phyloP scores from a whole-genome alignment of 2,888 invertebrate species.

The Volucella inflata region DNA sequence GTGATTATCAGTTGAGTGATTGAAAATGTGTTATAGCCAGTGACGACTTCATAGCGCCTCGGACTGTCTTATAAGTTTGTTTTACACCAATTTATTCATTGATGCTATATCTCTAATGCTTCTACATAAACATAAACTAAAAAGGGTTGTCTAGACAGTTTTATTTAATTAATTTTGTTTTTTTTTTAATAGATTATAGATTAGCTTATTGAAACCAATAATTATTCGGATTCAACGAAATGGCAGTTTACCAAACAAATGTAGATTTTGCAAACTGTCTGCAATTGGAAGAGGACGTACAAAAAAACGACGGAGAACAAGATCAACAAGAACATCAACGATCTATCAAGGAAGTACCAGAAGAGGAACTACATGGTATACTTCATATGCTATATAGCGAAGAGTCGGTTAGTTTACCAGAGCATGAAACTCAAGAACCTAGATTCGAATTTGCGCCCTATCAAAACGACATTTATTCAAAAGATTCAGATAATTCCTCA shows the following conservation, averaged over 20 bases:
- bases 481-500: slow-evolving; percentile 61
- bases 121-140: too few species aligned
- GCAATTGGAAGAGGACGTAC: slow-evolving; percentile 38
- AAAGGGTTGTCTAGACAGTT: not conserved
- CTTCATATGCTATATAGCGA: slow-evolving; percentile 64
- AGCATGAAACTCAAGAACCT: slow-evolving; percentile 54
- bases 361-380: slow-evolving; percentile 50
- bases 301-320: too few species aligned
- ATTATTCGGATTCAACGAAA: slow-evolving; percentile 69
- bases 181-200: slow-evolving; percentile 34
- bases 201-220: slow-evolving; percentile 62
- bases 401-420: slow-evolving; percentile 64
- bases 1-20: too few species aligned
- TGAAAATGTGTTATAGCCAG: too few species aligned
- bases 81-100: too few species aligned
- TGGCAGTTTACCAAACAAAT: slow-evolving; percentile 69
- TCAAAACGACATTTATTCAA: slow-evolving; percentile 22
- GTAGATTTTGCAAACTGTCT: slow-evolving; percentile 52
- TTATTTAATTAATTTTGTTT: not conserved
- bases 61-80: too few species aligned
- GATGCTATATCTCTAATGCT: too few species aligned
- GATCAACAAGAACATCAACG: slow-evolving; percentile 37
- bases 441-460: slow-evolving; percentile 22
- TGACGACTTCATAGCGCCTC: too few species aligned
- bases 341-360: slow-evolving; percentile 63